These are phyloP conservation scores for Clavelina lepadiformis DNA, from an alignment of 23 tunicate genomes.

Conservation along the genomic window DNA sequence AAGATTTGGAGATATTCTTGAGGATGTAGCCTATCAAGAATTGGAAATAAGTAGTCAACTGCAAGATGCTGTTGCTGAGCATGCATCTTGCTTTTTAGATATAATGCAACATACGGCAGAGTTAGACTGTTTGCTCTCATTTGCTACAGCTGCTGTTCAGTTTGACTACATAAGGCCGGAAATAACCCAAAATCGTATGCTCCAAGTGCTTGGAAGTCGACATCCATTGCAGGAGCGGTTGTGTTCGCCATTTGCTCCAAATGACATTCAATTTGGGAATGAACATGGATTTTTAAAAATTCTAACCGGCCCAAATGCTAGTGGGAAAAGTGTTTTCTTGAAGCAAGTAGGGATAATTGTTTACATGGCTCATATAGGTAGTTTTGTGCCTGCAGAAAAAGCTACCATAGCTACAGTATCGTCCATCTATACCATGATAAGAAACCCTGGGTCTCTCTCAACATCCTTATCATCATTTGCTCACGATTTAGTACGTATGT, in stretches of 20 bases:
- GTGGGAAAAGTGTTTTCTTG: constrained; percentile 94
- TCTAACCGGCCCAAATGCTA: constrained; percentile 89
- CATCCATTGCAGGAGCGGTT: constrained; percentile 85
- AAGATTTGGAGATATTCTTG: constrained; percentile 80
- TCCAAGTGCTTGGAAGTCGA: constrained; percentile 51
- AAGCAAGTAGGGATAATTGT: constrained; percentile 78
- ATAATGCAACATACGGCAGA: constrained; percentile 57
- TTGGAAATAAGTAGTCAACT: constrained; percentile 43
- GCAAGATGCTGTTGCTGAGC: constrained; percentile 38
- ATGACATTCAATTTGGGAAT: constrained; percentile 40
- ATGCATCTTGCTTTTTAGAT: constrained; percentile 26
- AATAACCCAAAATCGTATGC: constrained; percentile 20
- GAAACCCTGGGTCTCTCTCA: constrained; percentile 53
- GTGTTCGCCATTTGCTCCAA: constrained; percentile 69
- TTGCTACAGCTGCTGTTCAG: constrained; percentile 66
- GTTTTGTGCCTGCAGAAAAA: constrained; percentile 73
- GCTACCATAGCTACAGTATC: constrained; percentile 48
- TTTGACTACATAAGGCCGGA: constrained; percentile 50
- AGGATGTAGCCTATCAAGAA: constrained; percentile 63
- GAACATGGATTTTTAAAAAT: constrained; percentile 40
- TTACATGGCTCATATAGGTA: constrained; percentile 82
- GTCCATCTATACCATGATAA: constrained; percentile 47
- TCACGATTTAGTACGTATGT: constrained; percentile 46
- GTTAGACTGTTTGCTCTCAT: constrained; percentile 72
- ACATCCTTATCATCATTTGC: constrained; percentile 76